phyloP scores from a whole-genome alignment of 1,140 invertebrate genomes.

The Neelides sp. region DNA sequence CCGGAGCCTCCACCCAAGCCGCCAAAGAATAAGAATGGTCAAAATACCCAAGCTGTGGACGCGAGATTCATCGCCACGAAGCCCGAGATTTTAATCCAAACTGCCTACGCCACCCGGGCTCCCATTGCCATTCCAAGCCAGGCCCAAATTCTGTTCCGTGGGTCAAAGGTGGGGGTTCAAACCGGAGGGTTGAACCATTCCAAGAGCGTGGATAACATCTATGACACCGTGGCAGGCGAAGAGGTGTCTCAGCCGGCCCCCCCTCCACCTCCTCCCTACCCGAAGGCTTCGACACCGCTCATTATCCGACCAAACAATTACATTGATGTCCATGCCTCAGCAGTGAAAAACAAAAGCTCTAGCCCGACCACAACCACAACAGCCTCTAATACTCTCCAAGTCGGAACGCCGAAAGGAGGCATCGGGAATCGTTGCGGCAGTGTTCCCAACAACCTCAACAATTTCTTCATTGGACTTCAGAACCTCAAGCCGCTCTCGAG shows the following conservation, averaged over 20 bases:
- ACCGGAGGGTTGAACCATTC: slow-evolving; percentile 23
- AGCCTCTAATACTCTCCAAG: slow-evolving; percentile 8
- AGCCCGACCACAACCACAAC: slow-evolving; percentile 17
- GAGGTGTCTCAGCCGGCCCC: slow-evolving; percentile 6
- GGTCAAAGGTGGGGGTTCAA: slow-evolving; percentile 11
- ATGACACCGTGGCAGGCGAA: slow-evolving; percentile 29
- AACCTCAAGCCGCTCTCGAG: slow-evolving; percentile 30
- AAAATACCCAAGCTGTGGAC: slow-evolving; percentile 16
- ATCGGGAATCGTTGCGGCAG: slow-evolving; percentile 21
- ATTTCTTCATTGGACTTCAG: slow-evolving; percentile 24
- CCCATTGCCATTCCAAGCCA: slow-evolving; percentile 31
- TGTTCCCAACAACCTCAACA: slow-evolving; percentile 23
- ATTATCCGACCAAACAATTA: slow-evolving; percentile 54
- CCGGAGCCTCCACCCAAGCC: slow-evolving; percentile 30
- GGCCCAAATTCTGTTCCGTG: slow-evolving; percentile 30
- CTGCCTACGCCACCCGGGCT: slow-evolving; percentile 34
- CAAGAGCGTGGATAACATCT: slow-evolving; percentile 30
- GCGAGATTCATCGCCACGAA: slow-evolving; percentile 35
- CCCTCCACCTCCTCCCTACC: slow-evolving; percentile 24
- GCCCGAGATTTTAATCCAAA: slow-evolving; percentile 34
- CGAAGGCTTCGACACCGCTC: slow-evolving; percentile 36
- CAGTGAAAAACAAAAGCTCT: slow-evolving; percentile 31
- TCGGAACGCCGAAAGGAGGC: neutral
- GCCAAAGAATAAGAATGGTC: slow-evolving; percentile 1
- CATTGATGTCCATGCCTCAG: slow-evolving; percentile 49